phyloP scores from a whole-genome alignment of 1,140 invertebrate genomes.

The Panagrolaimus sp. region DNA sequence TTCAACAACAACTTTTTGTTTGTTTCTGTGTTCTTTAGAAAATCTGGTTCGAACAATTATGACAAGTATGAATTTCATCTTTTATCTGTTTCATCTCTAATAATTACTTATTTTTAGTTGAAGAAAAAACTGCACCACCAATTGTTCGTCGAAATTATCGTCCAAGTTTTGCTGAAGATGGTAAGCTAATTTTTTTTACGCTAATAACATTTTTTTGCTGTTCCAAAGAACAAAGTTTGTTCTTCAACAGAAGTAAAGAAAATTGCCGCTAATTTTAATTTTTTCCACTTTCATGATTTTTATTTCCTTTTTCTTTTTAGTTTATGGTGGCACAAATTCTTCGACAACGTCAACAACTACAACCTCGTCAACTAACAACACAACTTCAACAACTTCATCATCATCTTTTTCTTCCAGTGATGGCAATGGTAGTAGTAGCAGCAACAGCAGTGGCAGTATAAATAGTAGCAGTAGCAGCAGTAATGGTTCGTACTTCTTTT shows the following conservation, averaged over 20 bases:
- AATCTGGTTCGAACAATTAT: too few species aligned
- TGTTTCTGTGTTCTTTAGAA: too few species aligned
- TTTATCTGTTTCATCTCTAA: too few species aligned
- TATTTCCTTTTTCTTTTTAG: not conserved
- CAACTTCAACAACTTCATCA: not conserved
- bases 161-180: constrained; percentile 35
- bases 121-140: not conserved
- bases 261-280: not conserved
- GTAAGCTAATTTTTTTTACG: constrained; percentile 10
- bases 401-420: not conserved
- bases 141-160: constrained; percentile 2
- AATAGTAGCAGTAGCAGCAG: too few species aligned
- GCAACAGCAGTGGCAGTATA: too few species aligned
- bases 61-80: too few species aligned
- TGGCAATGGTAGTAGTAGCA: too few species aligned
- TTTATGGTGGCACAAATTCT: constrained; percentile 18
- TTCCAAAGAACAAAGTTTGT: not conserved
- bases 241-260: too few species aligned
- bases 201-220: not conserved
- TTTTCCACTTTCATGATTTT: not conserved
- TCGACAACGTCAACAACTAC: not conserved
- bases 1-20: too few species aligned
- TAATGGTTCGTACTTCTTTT: not conserved
- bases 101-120: too few species aligned
- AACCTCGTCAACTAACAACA: not conserved